Base-by-base conservation (phyloP, 2,888 invertebrate species). In the Prenolepis imparis region DNA sequence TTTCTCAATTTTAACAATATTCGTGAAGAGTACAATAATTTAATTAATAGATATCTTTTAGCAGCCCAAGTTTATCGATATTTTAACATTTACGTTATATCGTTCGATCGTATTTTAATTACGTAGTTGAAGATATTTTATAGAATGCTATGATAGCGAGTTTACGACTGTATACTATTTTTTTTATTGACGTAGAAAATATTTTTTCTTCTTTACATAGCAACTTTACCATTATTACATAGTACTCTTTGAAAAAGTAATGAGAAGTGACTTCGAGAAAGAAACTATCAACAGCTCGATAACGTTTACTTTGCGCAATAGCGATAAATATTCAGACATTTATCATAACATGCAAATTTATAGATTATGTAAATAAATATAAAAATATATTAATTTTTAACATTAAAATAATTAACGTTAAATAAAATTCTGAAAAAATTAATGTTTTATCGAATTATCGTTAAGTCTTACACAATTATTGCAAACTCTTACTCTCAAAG, bases 171-270 rank as follows among this genome's bases (percentile, higher is more conserved):
- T 74, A 55, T 39, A n/a, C 64, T 44, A 44, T 66, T 39, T 52
- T 67, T 67, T 52, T 41, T 36, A 67, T 55, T 67, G 77, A 77
- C 67, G 67, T 77, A 55, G 77, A 77, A 67, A 24, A 77, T 39
- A 21, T 52, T 66, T 52, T 52, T 52, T 77, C 24, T 67, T 67
- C 24, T 77, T 1, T 66, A 28, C 24, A 18, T 18, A 32, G 48
- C 36, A 77, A 52, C 24, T 77, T 52, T 55, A 55, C n/a, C 24
- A 48, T 75, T 77, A 77, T 77, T 77, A 77, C 39, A 77, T 52
- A 77, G 55, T 67, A 39, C 55, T 66, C 39, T 1, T 21, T 77
- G 77, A 67, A 77, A 67, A 77, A 77, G 0, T 77, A 77, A 77
- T 77, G 55, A 77, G 39, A 36, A 39, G 8, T 55, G 28, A 55